These are phyloP conservation scores for Falco punctatus DNA, from an alignment of 2,113 vertebrate genomes.

Conservation along the genomic window DNA sequence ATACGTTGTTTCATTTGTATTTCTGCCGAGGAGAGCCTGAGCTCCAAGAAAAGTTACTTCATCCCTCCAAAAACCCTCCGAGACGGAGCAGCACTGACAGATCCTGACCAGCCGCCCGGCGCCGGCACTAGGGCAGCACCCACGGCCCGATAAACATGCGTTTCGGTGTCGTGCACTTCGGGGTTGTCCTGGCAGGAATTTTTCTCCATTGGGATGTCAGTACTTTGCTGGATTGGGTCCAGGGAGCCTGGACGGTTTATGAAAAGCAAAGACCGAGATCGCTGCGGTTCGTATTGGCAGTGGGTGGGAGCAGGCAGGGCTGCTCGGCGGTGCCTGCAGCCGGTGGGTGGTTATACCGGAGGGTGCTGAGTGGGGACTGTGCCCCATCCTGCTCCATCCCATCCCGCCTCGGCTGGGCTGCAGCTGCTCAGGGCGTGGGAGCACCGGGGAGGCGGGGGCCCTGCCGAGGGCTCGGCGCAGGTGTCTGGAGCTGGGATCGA, in stretches of 20 bases:
- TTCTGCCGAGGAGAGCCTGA: neutral
- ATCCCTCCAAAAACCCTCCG: neutral
- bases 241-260: neutral
- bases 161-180: accelerated
- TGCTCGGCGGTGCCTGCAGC: neutral
- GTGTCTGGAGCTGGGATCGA: neutral
- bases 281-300: accelerated
- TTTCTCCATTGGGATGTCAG: accelerated
- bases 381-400: no score
- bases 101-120: neutral
- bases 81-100: neutral
- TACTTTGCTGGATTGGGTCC: neutral
- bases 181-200: neutral
- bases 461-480: neutral
- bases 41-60: conserved; percentile 13
- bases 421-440: neutral
- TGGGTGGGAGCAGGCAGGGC: neutral
- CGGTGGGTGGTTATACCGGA: neutral
- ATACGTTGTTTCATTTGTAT: neutral
- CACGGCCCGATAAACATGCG: accelerated
- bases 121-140: neutral
- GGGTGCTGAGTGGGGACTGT: neutral
- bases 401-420: neutral
- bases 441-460: neutral
- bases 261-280: neutral